phyloP scores from a whole-genome alignment of 2,888 invertebrate species.

The Philopedon plagiatum region DNA sequence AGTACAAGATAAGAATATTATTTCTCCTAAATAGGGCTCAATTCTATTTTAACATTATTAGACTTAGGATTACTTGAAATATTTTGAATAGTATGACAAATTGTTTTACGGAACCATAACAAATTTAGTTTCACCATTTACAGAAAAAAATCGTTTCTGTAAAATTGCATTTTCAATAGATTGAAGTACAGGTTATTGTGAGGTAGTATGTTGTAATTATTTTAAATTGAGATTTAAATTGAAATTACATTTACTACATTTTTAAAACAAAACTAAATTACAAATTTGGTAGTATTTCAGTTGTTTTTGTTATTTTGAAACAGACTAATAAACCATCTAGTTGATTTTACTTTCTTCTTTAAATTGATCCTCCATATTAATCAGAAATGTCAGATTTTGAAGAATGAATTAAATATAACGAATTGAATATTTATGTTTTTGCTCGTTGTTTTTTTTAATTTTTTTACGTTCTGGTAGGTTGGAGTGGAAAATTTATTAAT shows the following conservation, averaged over 20 bases:
- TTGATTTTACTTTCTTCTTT: neutral
- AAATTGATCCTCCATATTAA: neutral
- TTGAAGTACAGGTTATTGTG: constrained; percentile 37
- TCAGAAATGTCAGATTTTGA: neutral
- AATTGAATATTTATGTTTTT: neutral
- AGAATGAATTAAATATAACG: neutral
- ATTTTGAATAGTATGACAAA: constrained; percentile 35
- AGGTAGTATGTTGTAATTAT: constrained; percentile 39
- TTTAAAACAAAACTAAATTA: constrained; percentile 22
- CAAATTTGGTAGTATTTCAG: constrained; percentile 18
- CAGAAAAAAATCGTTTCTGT: constrained; percentile 31
- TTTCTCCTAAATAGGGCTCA: too few species aligned
- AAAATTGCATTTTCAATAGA: constrained; percentile 44
- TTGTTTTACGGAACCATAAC: constrained; percentile 36
- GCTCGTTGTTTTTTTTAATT: neutral
- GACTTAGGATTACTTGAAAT: neutral
- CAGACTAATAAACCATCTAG: neutral
- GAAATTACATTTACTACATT: constrained; percentile 26
- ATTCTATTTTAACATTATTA: too few species aligned
- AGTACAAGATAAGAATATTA: too few species aligned
- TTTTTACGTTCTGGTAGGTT: neutral
- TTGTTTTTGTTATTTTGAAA: constrained; percentile 8
- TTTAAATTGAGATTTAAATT: constrained; percentile 41
- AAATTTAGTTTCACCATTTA: constrained; percentile 26
- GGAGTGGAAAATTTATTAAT: neutral